Conservation (phyloP, 1,140 invertebrate species). For the Temnothorax curvispinosus region DNA sequence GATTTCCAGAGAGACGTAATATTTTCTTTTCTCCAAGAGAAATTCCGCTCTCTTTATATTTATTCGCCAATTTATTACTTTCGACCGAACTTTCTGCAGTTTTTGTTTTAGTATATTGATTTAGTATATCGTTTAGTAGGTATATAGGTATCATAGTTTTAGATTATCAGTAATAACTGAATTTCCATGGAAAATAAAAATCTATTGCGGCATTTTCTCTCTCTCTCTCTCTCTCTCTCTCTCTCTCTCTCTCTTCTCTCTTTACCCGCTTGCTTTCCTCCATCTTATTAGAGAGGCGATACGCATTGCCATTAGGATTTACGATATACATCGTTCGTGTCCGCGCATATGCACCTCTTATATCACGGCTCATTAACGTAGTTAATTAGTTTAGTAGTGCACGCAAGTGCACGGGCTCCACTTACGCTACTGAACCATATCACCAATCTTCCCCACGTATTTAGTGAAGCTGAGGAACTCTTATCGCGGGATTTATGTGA, state of each 20-base stretch:
- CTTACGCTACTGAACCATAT: constrained; percentile 48
- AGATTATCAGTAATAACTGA: background rate
- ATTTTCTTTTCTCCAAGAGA: background rate
- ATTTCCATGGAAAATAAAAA: constrained; percentile 27
- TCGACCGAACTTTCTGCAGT: constrained; percentile 1
- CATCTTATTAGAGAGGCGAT: constrained; percentile 1
- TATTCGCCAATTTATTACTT: constrained; percentile 16
- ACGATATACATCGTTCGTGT: constrained; percentile 36
- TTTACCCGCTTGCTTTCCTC: background rate
- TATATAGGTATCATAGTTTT: background rate
- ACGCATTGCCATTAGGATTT: constrained; percentile 24
- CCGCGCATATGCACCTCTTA: constrained; percentile 57
- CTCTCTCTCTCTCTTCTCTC: no score
- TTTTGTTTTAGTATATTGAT: background rate
- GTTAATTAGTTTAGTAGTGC: constrained; percentile 68
- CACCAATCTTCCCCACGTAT: constrained; percentile 36
- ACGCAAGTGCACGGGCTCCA: constrained; percentile 41
- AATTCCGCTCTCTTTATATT: background rate
- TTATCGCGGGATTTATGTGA: constrained; percentile 17
- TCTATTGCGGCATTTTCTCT: background rate
- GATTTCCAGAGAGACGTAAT: background rate
- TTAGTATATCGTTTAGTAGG: no score
- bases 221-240: background rate
- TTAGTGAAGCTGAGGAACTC: background rate
- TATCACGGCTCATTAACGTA: constrained; percentile 69